Conservation (phyloP, 1,140 invertebrate species). For the Tetragonula clypearis region DNA sequence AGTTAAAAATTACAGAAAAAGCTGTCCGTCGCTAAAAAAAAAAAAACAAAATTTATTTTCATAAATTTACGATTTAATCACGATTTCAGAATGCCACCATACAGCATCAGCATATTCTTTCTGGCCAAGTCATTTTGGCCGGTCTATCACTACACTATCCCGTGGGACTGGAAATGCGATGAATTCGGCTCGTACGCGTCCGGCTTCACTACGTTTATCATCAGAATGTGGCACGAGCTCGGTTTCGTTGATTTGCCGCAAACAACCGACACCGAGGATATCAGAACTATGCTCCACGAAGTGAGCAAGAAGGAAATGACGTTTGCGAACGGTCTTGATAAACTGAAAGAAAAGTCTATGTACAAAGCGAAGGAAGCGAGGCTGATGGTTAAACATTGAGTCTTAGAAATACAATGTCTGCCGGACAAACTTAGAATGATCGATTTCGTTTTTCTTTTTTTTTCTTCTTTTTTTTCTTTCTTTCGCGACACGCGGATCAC, state of each 20-base stretch:
- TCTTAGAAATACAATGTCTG: background rate
- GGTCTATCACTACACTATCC: conserved; percentile 89
- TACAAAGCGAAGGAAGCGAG: conserved; percentile 57
- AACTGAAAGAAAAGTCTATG: conserved; percentile 65
- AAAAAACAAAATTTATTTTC: too few species aligned
- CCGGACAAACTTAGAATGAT: background rate
- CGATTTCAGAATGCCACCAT: conserved; percentile 84
- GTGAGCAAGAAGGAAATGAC: conserved; percentile 64
- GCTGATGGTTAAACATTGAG: conserved; percentile 65
- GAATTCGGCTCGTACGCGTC: conserved; percentile 89
- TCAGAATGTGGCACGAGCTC: conserved; percentile 86
- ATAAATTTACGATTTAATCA: background rate
- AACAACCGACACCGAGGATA: conserved; percentile 83
- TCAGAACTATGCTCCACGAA: conserved; percentile 84
- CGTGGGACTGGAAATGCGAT: conserved; percentile 89
- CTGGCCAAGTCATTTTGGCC: conserved; percentile 88
- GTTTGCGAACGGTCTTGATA: conserved; percentile 49
- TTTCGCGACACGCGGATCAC: too few species aligned
- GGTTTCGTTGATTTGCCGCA: conserved; percentile 84
- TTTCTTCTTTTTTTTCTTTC: too few species aligned
- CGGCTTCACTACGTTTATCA: conserved; percentile 85
- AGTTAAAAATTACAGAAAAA: background rate
- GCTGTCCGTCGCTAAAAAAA: background rate
- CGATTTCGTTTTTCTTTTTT: background rate
- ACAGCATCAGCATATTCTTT: conserved; percentile 88